phyloP scores from a whole-genome alignment of 2,113 vertebrate genomes.

The Isichthys henryi region DNA sequence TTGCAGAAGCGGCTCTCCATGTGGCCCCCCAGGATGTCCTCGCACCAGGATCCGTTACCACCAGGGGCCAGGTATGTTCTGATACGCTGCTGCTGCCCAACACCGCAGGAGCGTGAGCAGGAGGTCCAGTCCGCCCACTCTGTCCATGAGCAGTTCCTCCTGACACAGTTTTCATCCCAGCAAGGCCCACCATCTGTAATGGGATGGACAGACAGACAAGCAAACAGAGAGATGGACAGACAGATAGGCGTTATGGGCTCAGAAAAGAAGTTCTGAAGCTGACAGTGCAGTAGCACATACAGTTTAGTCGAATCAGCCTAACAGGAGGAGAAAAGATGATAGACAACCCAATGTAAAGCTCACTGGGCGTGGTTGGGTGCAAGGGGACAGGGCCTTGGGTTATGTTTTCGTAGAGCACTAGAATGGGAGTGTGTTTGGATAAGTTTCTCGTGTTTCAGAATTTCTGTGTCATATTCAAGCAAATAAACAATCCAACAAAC shows the following conservation, averaged over 20 bases:
- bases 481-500: neutral
- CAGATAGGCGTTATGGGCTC: too few relatives aligned
- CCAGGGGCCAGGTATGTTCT: constrained; percentile 67
- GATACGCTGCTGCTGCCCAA: constrained; percentile 74
- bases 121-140: constrained; percentile 66
- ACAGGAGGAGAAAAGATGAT: too few relatives aligned
- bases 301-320: too few relatives aligned
- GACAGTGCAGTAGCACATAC: too few relatives aligned
- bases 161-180: constrained; percentile 43
- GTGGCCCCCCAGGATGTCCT: constrained; percentile 66
- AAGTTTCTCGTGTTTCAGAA: neutral
- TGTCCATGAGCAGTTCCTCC: constrained; percentile 73
- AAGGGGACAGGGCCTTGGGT: neutral
- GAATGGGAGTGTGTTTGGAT: neutral
- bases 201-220: neutral
- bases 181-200: constrained; percentile 47
- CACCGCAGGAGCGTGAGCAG: constrained; percentile 77
- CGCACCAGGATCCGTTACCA: constrained; percentile 67
- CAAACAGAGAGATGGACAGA: neutral
- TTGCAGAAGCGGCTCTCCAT: constrained; percentile 71
- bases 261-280: too few relatives aligned
- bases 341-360: neutral
- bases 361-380: neutral
- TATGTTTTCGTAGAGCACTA: neutral
- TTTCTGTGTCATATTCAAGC: neutral